Evolutionary conservation across 2,113 vertebrate genomes (phyloP).

Genomic region (Anhinga anhinga): DNA sequence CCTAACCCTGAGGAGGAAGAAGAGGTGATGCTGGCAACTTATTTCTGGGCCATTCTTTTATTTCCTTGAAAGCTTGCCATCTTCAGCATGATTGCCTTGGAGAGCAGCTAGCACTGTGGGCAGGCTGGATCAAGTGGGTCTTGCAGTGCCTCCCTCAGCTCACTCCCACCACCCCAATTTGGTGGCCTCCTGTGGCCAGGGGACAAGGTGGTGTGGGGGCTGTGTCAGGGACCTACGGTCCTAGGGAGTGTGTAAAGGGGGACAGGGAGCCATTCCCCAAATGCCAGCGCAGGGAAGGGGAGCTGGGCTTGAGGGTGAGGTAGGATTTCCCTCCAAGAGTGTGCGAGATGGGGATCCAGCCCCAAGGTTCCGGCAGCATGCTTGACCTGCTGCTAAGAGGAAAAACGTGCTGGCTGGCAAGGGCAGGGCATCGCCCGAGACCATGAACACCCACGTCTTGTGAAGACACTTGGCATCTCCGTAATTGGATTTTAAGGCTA

Average conservation of each 20-base stretch:
- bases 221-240: rapidly evolving
- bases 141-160: not conserved
- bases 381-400: not conserved
- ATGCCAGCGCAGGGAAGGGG: not conserved
- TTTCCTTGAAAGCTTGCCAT: not conserved
- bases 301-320: not conserved
- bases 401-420: not conserved
- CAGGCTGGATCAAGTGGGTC: not conserved
- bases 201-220: rapidly evolving
- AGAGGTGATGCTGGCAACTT: not conserved
- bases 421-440: not conserved
- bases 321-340: not conserved
- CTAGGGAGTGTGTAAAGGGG: not conserved
- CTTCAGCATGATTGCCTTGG: not conserved
- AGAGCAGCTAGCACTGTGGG: not conserved
- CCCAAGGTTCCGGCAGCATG: not conserved
- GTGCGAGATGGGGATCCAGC: rapidly evolving
- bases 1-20: not conserved
- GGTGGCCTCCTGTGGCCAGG: not conserved
- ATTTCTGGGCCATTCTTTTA: not conserved
- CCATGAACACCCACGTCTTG: rapidly evolving
- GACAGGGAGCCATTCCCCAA: not conserved
- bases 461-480: not conserved
- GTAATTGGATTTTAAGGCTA: not conserved
- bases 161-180: not conserved